Percentiles rank a stretch among this genome's conserved stretches.
phyloP scores from a whole-genome alignment of 2,888 invertebrate genomes.

The Liodrosophila aerea region DNA sequence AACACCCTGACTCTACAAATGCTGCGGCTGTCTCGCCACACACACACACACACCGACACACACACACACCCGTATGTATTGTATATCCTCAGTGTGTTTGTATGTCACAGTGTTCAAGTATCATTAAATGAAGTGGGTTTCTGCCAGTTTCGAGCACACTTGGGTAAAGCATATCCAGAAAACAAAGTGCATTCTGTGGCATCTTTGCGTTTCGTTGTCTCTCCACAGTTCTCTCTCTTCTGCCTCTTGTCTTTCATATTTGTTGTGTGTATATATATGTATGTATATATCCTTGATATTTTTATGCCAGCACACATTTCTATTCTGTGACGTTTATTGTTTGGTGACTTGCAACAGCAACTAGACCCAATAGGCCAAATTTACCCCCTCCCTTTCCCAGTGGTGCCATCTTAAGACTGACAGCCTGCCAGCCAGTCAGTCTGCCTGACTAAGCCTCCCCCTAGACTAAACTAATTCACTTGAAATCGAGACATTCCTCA shows the following conservation, averaged over 20 bases:
- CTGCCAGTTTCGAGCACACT: constrained; percentile 80
- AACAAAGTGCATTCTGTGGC: constrained; percentile 81
- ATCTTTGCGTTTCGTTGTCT: constrained; percentile 65
- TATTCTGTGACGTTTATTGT: constrained; percentile 76
- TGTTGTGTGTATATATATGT: constrained; percentile 48
- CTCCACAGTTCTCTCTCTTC: not conserved
- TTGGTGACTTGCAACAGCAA: constrained; percentile 64
- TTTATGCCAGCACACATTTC: constrained; percentile 66
- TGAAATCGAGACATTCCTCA: constrained; percentile 7
- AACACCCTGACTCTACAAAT: constrained; percentile 59
- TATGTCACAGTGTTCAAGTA: constrained; percentile 80
- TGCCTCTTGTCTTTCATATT: constrained; percentile 24
- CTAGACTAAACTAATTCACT: constrained; percentile 35
- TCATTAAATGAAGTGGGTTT: constrained; percentile 82
- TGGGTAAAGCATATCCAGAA: constrained; percentile 80
- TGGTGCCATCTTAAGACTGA: constrained; percentile 13
- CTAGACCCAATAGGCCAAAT: constrained; percentile 74
- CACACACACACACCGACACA: not conserved
- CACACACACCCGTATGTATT: constrained; percentile 19
- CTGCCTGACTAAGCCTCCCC: not conserved
- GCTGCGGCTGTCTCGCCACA: constrained; percentile 41
- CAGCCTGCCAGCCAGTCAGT: not conserved
- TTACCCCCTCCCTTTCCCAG: constrained; percentile 23
- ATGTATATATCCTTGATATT: constrained; percentile 75
- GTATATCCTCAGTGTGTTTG: constrained; percentile 70